Base-by-base conservation (phyloP, 1,140 invertebrate genomes). In the Solenopsis fugax region DNA sequence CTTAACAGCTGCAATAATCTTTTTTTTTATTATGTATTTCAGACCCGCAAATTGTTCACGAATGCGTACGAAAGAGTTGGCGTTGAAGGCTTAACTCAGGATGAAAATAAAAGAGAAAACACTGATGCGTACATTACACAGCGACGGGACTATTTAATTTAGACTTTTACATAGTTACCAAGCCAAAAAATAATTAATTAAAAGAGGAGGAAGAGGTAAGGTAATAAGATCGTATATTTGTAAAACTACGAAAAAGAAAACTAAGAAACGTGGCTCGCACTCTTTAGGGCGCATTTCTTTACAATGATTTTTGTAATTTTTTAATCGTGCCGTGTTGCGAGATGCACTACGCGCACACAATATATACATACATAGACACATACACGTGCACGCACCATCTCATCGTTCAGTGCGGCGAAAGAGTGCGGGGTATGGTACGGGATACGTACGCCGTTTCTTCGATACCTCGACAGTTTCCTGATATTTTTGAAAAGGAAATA, bases 181-280 rank as follows among this genome's bases (percentile, higher is more conserved):
- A 93, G 93, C 92, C 93, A 94, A 94, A 93, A 92, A 92, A 91
- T 93, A 92, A 90, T 76, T 93, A 92, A 88, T 92, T 84, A 90
- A 87, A 82, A 87, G 34, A 64, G 2, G 10, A 48, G 5, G 2
- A 48, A 24, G 50, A 37, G 64, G 65, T 62, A 81, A 87, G 41
- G 48, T 65, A 81, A 88, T 73, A 65, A 84, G 84, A 6, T 62
- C 69, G 72, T 78, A 45, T 67, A 45, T 67, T 84, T 87, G 60
- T 85, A 87, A 41, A 41, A 91, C 54, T 41, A 21, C 58, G 62
- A 72, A 88, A 69, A 76, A 76, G n/a, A 64, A 77, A 75, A 65
- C 34, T n/a, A 52, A 75, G 21, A 82, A 64, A 78, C 56, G 75
- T 81, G 56, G 62, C 75, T 81, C 69, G 87, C 64, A 89, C 58